Base-by-base conservation (phyloP, 2,113 vertebrate species). In the Falcunculus frontatus region DNA sequence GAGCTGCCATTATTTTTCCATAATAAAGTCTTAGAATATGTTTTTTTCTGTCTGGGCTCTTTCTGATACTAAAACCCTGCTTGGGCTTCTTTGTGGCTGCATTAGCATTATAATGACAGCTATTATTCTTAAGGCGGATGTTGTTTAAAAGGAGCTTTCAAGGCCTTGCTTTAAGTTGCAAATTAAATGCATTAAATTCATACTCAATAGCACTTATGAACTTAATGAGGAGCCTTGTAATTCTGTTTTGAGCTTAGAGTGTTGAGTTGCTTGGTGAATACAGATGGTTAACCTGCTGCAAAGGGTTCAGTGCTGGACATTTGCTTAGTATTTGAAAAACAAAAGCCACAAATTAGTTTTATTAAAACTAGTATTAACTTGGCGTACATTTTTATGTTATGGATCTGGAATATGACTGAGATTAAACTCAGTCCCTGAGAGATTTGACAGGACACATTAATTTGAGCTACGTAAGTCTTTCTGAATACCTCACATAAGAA, bases 161-260 rank as follows among this genome's bases (percentile, higher is more conserved):
- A 87, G 80, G 55, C 41, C 35, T 55, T 81, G 35, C 46, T 84
- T 90, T 79, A 86, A 89, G 73, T 78, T 95, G 93, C 87, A 89
- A 77, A 94, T 97, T 53, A 89, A 90, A 92, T 92, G 32, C 46
- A 33, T 92, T 90, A 92, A 77, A 79, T 86, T 92, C 11, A 77
- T 90, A 90, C 92, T 94, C 65, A 72, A 4, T 72, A 82, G 67
- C 65, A 93, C 65, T 93, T 94, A 75, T 0, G 35, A 87, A 75
- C 57, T 44, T 79, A 82, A 64, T 91, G 78, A 85, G 47, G 25
- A 85, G 41, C 65, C 32, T 87, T 56, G n/a, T 37, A 77, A 56
- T 77, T 93, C 68, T 77, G 37, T 82, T 88, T 77, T 70, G 67
- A 93, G 50, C 32, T 73, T n/a, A 41, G n/a, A 47, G 46, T 47